Percentiles rank a stretch among this genome's conserved stretches.
These are phyloP conservation scores for Mesorhabditis belari DNA, from an alignment of 2,888 invertebrate genomes.

Conservation along the genomic window DNA sequence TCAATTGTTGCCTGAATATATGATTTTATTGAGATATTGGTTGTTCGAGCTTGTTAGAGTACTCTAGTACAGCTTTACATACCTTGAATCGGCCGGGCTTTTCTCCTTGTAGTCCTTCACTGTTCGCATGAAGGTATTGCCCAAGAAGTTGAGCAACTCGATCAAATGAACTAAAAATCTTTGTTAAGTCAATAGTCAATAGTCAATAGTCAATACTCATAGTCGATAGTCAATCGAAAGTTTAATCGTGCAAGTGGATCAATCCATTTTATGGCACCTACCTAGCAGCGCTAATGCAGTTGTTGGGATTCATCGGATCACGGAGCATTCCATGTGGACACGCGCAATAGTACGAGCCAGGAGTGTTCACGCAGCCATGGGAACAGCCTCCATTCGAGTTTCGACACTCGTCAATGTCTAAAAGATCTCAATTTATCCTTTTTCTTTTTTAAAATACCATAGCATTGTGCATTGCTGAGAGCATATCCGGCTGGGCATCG, in stretches of 20 bases:
- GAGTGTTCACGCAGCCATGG: constrained; percentile 51
- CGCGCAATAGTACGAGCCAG: constrained; percentile 50
- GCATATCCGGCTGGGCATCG: constrained; percentile 36
- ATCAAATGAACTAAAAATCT: constrained; percentile 32
- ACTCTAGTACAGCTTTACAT: constrained; percentile 19
- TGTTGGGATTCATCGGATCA: constrained; percentile 42
- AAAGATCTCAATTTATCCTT: background rate
- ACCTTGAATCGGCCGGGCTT: constrained; percentile 9
- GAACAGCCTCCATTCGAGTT: constrained; percentile 46
- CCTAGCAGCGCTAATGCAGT: constrained; percentile 28
- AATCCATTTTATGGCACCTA: no score
- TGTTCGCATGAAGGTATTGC: constrained; percentile 41
- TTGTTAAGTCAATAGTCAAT: no score
- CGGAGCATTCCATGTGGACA: constrained; percentile 49
- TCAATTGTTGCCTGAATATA: constrained; percentile 33
- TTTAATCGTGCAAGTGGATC: background rate
- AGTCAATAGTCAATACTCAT: background rate
- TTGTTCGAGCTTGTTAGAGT: background rate
- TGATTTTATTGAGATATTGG: background rate
- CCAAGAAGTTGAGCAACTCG: constrained; percentile 39
- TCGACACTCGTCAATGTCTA: constrained; percentile 49
- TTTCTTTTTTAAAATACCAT: constrained; percentile 15
- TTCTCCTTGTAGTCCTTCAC: constrained; percentile 17
- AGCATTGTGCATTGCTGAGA: constrained; percentile 29
- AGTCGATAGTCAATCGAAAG: background rate